Base-by-base conservation (phyloP, 2,888 invertebrate genomes). In the Lithophane ornitopus region DNA sequence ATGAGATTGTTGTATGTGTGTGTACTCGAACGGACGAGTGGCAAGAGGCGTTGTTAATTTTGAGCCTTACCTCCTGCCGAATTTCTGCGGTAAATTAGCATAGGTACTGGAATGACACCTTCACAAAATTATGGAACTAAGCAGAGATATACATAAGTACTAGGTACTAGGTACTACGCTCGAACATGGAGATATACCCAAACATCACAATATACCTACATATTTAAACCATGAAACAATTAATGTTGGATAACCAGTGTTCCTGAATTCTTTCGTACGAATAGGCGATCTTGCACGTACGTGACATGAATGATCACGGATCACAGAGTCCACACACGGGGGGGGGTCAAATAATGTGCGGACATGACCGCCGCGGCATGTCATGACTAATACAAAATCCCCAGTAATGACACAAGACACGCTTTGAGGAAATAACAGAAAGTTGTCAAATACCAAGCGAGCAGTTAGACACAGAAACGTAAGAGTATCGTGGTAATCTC, bases 391-490 rank as follows among this genome's bases (percentile, higher is more conserved):
- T 69, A 69, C 62, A 61, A 68, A 75, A 71, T 52, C 81, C 69
- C 54, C 52, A 75, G 67, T 71, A 69, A 67, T 73, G 65, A 66
- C 52, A 72, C 73, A 69, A 79, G 74, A 72, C 74, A 86, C 68
- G 85, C 26, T 65, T 65, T 71, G 16, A 77, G 79, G 76, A 69
- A 78, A 68, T 82, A 82, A 82, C 82, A 83, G 86, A 86, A 84
- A 84, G 86, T 74, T 72, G 49, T 66, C 68, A 80, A 84, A 81
- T 65, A 84, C 52, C 46, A 75, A 56, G 61, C 34, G n/a, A 80
- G 49, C 26, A 26, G 49, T 12, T 46, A 16, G 28, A 19, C 46
- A 70, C 19, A 69, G 19, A 34, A 70, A 68, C 46, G n/a, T 49
- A 49, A 67, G n/a, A 49, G 46, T 39, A 11, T 22, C 22, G 6